phyloP scores from a whole-genome alignment of 2,888 invertebrate genomes.

The Leucania comma region DNA sequence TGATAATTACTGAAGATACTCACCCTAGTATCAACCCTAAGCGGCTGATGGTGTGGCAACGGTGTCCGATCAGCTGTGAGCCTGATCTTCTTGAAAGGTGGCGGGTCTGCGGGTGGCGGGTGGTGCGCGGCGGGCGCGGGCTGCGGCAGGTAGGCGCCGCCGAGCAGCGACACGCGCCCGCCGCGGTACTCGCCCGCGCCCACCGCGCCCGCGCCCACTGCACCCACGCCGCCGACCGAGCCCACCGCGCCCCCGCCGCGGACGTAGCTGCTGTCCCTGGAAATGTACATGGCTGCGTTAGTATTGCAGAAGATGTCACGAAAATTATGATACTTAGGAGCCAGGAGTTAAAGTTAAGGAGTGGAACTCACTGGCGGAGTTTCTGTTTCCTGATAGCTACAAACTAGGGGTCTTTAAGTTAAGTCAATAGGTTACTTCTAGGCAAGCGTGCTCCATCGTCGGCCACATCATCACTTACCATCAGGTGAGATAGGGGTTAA shows the following conservation, averaged over 20 bases:
- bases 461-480: too few species aligned
- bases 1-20: conserved; percentile 57
- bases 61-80: conserved; percentile 89
- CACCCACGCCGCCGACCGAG: conserved; percentile 81
- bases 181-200: conserved; percentile 84
- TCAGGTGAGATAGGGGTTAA: too few species aligned
- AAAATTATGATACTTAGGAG: neutral
- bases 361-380: too few species aligned
- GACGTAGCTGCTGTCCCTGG: conserved; percentile 85
- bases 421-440: too few species aligned
- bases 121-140: conserved; percentile 87
- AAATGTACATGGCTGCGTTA: conserved; percentile 54
- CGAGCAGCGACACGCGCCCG: conserved; percentile 92
- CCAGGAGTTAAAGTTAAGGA: neutral
- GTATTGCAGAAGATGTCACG: neutral
- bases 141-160: conserved; percentile 90
- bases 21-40: conserved; percentile 93
- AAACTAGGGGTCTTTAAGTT: too few species aligned
- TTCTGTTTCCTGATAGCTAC: too few species aligned
- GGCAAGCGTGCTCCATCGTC: too few species aligned
- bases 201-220: conserved; percentile 90
- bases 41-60: conserved; percentile 88
- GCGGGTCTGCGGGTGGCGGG: conserved; percentile 89
- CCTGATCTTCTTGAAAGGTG: conserved; percentile 93
- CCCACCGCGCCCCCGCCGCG: conserved; percentile 85